phyloP scores from a whole-genome alignment of 2,113 vertebrate genomes.

The Cervus canadensis region DNA sequence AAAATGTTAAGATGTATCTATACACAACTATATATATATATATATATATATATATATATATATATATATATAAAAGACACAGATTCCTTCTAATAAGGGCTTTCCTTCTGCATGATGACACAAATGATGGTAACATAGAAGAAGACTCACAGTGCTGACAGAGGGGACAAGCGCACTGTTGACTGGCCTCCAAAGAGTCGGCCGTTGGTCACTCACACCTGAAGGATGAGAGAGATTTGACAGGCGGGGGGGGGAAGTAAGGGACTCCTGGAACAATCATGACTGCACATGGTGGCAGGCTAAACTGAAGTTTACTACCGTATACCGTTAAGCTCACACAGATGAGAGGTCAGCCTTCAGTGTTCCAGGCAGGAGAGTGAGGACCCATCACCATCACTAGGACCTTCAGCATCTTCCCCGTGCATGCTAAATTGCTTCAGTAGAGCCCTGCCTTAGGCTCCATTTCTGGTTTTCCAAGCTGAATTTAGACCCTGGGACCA shows the following conservation, averaged over 20 bases:
- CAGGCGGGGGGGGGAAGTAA: too few species aligned
- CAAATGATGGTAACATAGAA: background rate
- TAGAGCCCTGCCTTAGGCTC: background rate
- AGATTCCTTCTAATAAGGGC: background rate
- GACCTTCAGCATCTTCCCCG: background rate
- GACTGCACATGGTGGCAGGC: background rate
- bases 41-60: background rate
- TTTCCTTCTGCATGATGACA: background rate
- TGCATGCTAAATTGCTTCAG: background rate
- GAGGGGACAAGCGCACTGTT: background rate
- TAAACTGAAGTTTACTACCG: background rate
- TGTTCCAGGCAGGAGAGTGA: background rate
- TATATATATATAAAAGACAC: background rate
- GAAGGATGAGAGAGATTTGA: background rate
- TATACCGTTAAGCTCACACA: background rate
- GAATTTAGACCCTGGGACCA: background rate
- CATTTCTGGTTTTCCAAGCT: background rate
- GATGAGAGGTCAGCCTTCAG: too few species aligned
- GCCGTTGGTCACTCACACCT: background rate
- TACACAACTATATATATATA: background rate
- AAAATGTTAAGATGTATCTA: background rate
- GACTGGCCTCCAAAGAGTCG: background rate
- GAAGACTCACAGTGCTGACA: background rate
- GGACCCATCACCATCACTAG: rapidly evolving
- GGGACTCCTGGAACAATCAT: background rate